Evolutionary conservation across 2,113 vertebrate genomes (phyloP), one percentile per base, ranked within the genome.

Genomic region (Cathartes aura): DNA sequence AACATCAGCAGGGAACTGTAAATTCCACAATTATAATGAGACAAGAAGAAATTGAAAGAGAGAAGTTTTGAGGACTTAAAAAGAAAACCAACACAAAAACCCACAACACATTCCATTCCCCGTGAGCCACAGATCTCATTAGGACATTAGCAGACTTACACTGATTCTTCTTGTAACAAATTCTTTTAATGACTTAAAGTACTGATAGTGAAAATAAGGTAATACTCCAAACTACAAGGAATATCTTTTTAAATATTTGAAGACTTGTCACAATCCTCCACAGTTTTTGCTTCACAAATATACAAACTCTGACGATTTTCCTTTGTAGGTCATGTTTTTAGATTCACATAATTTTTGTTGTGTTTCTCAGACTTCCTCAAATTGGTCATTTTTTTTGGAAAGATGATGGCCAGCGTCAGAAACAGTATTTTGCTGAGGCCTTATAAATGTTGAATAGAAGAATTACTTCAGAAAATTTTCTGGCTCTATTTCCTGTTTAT

Each of bases 401-500:
- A 78, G 15, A 71, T 11, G 9, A 92, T 8, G 4, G 79, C 16
- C 32, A 82, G 40, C 0, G 0, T 59, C 34, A 53, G 58, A 75
- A 90, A 60, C 40, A 59, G 13, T 32, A n/a, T 74, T 90, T 89
- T 87, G 32, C 52, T 59, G n/a, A 85, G 47, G 78, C 43, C 21
- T 85, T 60, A 67, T 9, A 56, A 82, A 95, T 24, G 45, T 16
- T 64, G 8, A 79, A 43, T 27, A 78, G 36, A 76, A n/a, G 15
- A 93, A 62, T 17, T 73, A 32, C 42, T 86, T 90, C 30, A 76
- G 87, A 90, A 94, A 60, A 8, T 36, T 60, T 60, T 18, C 36
- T 58, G 30, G 11, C 19, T 93, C 52, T 80, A 10, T 60, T 96
- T 97, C 93, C 97, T 93, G 66, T 75, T 97, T 72, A 64, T 82